Evolutionary conservation across 2,797 vertebrate species (phyloP), one percentile per base, ranked within the genome.

Genomic region (Arremon brunneinucha): DNA sequence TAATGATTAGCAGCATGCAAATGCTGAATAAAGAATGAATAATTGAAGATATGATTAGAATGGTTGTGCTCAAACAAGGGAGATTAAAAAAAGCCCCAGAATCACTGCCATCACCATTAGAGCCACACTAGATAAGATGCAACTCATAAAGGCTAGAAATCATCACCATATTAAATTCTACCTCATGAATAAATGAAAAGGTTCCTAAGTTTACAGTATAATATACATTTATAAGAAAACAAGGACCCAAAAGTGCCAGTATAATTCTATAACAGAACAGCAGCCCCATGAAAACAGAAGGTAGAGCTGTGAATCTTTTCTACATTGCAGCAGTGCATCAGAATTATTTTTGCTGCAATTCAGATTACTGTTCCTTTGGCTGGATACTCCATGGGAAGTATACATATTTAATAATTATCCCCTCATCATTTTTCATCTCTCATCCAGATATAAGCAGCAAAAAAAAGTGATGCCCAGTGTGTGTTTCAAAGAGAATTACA

Each of bases 151-250:
- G 96, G 87, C 82, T 78, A 90, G 96, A 97, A 97, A 97, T 97
- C 96, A 96, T 96, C 96, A 94, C 91, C 81, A 93, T 94, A 98
- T 97, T 98, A 98, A 98, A 98, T 98, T 94, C 95, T 88, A 74
- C 77, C 96, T 98, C 96, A 98, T 98, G 97, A 98, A 98, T 98
- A 98, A 98, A 94, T 98, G 67, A 98, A 97, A 95, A 97, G 95
- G 76, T 93, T 96, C 91, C 96, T 95, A 97, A 97, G 96, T 98
- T 97, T 98, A 96, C 97, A 96, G 96, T 82, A 90, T 95, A 97
- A 98, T 97, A 97, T 97, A 97, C 97, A 97, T 97, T 96, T 97
- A 96, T 97, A 98, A 97, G 97, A 95, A 97, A 97, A 94, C 90
- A 97, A 96, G 92, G 91, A 94, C 91, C 93, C 93, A 90, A 87